Evolutionary conservation across 2,113 vertebrate species (phyloP).

Genomic region (Engraulis encrasicolus): DNA sequence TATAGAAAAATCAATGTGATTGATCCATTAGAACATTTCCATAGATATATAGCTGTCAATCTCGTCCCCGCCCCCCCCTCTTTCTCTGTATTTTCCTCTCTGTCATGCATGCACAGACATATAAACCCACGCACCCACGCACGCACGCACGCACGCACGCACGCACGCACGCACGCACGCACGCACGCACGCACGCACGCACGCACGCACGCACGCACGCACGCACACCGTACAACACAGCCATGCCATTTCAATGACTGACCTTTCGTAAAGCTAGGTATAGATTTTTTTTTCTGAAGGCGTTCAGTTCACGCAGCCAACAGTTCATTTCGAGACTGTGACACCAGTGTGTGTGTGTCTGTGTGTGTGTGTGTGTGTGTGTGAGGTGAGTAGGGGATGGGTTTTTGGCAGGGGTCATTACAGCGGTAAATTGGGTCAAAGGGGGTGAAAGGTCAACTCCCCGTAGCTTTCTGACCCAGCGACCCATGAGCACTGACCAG

Average conservation of each 20-base stretch:
- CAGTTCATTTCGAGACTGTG: conserved; percentile 57
- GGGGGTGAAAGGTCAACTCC: conserved; percentile 66
- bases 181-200: neutral
- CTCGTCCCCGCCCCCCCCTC: too few species aligned
- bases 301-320: conserved; percentile 33
- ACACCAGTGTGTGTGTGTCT: conserved; percentile 59
- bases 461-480: conserved; percentile 61
- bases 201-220: neutral
- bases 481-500: conserved; percentile 53
- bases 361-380: too few species aligned
- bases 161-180: neutral
- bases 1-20: too few species aligned
- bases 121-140: too few species aligned
- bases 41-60: too few species aligned
- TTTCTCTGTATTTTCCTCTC: too few species aligned
- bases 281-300: conserved; percentile 54
- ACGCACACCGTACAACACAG: too few species aligned
- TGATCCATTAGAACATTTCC: too few species aligned
- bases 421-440: conserved; percentile 70
- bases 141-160: neutral
- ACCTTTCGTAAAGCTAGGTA: conserved; percentile 54
- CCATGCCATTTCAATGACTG: neutral
- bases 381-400: too few species aligned
- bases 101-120: too few species aligned
- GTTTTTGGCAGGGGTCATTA: conserved; percentile 63